phyloP scores from a whole-genome alignment of 2,888 invertebrate species.

The Hydropsyche betteni region DNA sequence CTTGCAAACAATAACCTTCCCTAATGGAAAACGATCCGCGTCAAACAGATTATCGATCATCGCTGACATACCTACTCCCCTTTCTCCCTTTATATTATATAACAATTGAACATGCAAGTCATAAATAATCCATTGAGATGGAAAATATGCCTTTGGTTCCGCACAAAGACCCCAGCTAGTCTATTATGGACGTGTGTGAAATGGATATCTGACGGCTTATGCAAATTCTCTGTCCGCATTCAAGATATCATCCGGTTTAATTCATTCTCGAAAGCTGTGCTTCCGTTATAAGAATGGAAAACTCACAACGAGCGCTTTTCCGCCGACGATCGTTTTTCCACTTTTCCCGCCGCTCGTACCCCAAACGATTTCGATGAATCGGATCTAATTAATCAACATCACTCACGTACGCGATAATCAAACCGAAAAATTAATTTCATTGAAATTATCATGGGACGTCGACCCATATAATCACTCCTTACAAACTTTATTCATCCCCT shows the following conservation, averaged over 20 bases:
- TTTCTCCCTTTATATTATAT: no score
- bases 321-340: neutral
- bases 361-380: no score
- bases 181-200: conserved; percentile 23
- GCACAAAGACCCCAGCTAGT: conserved; percentile 24
- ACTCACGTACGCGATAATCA: no score
- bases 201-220: conserved; percentile 31
- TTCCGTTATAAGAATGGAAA: neutral
- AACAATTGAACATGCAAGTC: conserved; percentile 30
- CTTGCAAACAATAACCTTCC: no score
- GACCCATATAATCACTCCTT: no score
- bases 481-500: no score
- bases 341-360: neutral
- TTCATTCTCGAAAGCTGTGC: conserved; percentile 12
- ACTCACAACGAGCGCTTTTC: neutral
- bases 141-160: conserved; percentile 28
- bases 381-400: no score
- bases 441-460: no score
- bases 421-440: no score
- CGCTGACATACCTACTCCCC: neutral
- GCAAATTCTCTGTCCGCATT: conserved; percentile 30
- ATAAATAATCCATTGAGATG: conserved; percentile 31
- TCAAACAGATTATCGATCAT: neutral
- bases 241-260: conserved; percentile 31
- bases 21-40: no score